phyloP scores from a whole-genome alignment of 2,888 invertebrate species.

The Camponotus fellah region DNA sequence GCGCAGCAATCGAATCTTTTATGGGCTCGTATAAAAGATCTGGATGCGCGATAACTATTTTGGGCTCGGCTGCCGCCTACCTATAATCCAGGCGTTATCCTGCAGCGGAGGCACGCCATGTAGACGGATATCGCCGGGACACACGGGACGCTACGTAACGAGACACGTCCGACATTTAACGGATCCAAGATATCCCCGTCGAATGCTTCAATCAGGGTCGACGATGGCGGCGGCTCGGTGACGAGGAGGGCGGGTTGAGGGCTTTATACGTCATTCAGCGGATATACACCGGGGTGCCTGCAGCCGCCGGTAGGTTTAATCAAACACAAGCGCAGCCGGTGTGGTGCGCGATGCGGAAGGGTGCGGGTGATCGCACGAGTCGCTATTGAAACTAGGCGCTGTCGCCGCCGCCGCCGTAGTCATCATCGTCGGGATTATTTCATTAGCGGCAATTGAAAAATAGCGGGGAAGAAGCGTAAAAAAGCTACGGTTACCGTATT shows the following conservation, averaged over 20 bases:
- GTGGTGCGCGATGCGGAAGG: conserved; percentile 54
- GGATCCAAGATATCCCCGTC: conserved; percentile 69
- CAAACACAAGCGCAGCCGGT: conserved; percentile 71
- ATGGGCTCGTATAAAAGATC: conserved; percentile 17
- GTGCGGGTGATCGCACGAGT: conserved; percentile 61
- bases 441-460: conserved; percentile 80
- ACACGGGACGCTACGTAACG: conserved; percentile 64
- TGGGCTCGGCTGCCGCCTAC: conserved; percentile 1
- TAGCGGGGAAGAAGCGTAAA: conserved; percentile 71
- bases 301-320: conserved; percentile 73
- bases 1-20: not conserved
- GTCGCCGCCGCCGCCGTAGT: conserved; percentile 71
- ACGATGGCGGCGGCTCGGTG: conserved; percentile 49
- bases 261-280: conserved; percentile 71
- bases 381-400: conserved; percentile 71
- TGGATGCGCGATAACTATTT: conserved; percentile 41
- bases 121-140: conserved; percentile 29
- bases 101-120: conserved; percentile 41
- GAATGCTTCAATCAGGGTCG: conserved; percentile 69
- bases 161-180: conserved; percentile 72
- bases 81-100: conserved; percentile 53
- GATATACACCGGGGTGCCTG: conserved; percentile 56
- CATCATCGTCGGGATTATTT: conserved; percentile 73
- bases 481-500: conserved; percentile 62
- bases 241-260: conserved; percentile 60